These are phyloP conservation scores for Vimba vimba DNA, from an alignment of 2,113 vertebrate species.

Conservation along the genomic window DNA sequence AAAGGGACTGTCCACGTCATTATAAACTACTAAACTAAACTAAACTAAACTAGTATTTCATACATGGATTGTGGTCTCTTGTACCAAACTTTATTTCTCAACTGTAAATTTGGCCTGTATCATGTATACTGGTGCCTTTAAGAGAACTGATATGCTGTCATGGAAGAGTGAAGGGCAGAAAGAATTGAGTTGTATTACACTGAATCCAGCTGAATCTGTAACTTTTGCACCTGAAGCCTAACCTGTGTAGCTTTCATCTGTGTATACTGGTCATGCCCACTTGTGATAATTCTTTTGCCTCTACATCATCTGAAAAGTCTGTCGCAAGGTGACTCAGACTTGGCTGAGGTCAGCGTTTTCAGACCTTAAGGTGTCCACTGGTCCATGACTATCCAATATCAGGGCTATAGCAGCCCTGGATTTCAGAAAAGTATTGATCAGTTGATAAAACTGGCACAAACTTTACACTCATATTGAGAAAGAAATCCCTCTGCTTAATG, in stretches of 20 bases:
- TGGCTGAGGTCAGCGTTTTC: constrained; percentile 6
- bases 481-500: constrained; percentile 20
- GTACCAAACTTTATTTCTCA: background rate
- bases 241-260: constrained; percentile 16
- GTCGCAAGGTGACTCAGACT: background rate
- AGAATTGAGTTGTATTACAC: background rate
- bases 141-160: background rate
- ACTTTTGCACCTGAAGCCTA: constrained; percentile 1
- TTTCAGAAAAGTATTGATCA: constrained; percentile 9
- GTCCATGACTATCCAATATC: constrained; percentile 7
- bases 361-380: background rate
- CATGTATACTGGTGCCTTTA: background rate
- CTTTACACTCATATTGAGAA: constrained; percentile 9
- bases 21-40: no score
- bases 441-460: background rate
- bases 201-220: constrained; percentile 23
- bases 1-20: no score
- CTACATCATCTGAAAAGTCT: background rate
- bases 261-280: constrained; percentile 9
- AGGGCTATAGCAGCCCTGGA: background rate
- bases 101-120: background rate
- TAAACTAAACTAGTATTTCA: background rate
- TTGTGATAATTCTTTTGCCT: background rate
- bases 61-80: background rate
- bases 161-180: background rate